Evolutionary conservation across 2,113 vertebrate species (phyloP), one percentile per base, ranked within the genome.

Genomic region (Aptenodytes forsteri): DNA sequence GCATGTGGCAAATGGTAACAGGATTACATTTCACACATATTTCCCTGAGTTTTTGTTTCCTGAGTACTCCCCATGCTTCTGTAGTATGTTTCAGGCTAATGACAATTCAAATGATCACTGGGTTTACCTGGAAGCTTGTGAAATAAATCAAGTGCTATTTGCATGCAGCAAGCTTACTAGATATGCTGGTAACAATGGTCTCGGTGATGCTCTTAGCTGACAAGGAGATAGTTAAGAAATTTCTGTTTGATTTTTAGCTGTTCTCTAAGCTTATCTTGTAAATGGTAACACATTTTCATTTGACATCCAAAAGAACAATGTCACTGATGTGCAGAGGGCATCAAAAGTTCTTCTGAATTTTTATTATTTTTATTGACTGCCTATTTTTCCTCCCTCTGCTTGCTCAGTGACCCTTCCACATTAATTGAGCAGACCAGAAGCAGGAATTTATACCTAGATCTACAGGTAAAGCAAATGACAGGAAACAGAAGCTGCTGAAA

Each of bases 21-120:
- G 79, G 61, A 95, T 92, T 90, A 75, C 73, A 94, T 97, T 97
- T 97, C 83, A 95, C 90, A 95, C 75, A 54, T 94, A 93, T 83
- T 97, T 97, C 84, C 75, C 44, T 34, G 69, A 94, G 50, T 73
- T 92, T 89, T 89, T 70, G 58, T 81, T 93, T 89, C 89, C 72
- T 65, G 77, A 72, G 15, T 83, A 30, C 86, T 95, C 93, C 56
- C 72, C 54, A 11, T 52, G 40, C 65, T 87, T 82, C 80, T 82
- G 32, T 17, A 61, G 56, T 62, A 46, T 81, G 64, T 93, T 97
- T 86, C 73, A 89, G 55, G 58, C 46, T 93, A 89, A 90, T 2
- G 7, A 22, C 79, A 87, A 93, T 93, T 92, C 83, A 91, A 90
- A 80, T 78, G 54, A 83, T 83, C 47, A 32, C 58, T 38, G 19